Evolutionary conservation across 2,888 invertebrate species (phyloP), one percentile per base, ranked within the genome.

Genomic region (Xanthia icteritia): DNA sequence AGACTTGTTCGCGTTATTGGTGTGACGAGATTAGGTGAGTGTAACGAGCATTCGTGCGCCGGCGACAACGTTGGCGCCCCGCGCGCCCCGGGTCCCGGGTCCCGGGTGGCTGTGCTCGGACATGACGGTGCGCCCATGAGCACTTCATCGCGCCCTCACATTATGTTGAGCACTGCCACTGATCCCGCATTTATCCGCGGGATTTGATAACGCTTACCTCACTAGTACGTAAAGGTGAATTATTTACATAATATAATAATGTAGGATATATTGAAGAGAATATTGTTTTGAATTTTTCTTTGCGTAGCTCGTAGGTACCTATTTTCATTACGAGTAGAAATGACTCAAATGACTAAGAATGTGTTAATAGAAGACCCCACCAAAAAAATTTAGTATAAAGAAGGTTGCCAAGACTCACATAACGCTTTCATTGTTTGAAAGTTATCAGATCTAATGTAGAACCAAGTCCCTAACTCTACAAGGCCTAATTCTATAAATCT

Each of bases 121-220:
- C 77, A 42, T 51, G 72, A 42, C 68, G 74, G 61, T 48, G 68
- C 61, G 64, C 39, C 65, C 48, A 20, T 54, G 64, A 68, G 74
- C 73, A n/a, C 77, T 66, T 87, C 81, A 88, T 85, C 81, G 79
- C 65, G 73, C 71, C 76, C 78, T 79, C 77, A 80, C 82, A 87
- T 88, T 79, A 85, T 72, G 77, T 79, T 39, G 77, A 84, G 86
- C 84, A 78, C 76, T 77, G 70, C 63, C 76, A 66, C 77, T 83
- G 85, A 88, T 81, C 79, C 87, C 81, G 48, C 68, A 81, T 75
- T 79, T 79, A 85, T 80, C 78, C 85, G 72, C 72, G 76, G 77
- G 77, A 83, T 85, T 83, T 87, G 79, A 79, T 82, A 76, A 73
- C 79, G 70, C 76, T 79, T 75, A 76, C 85, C 87, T 83, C 68